Evolutionary conservation across 2,113 vertebrate species (phyloP).

Genomic region (Daphoenositta chrysoptera): DNA sequence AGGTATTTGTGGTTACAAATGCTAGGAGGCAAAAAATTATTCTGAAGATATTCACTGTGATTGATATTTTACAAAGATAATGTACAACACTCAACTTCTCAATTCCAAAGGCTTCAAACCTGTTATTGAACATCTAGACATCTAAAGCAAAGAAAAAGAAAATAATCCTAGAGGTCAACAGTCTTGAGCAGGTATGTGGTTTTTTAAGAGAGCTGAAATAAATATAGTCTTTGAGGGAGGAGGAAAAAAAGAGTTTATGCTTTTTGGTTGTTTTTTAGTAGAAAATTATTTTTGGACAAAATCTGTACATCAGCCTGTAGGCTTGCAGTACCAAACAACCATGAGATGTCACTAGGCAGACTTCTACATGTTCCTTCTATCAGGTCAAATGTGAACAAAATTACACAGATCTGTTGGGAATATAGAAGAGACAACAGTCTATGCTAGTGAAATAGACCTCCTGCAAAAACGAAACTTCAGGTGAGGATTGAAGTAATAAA

Average conservation of each 20-base stretch:
- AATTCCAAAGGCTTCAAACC: neutral
- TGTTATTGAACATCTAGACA: neutral
- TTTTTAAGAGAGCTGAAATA: neutral
- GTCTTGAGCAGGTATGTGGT: neutral
- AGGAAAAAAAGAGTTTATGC: neutral
- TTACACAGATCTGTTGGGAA: neutral
- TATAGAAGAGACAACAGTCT: neutral
- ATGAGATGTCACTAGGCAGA: neutral
- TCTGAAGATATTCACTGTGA: neutral
- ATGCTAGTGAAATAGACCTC: neutral
- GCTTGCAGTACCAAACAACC: neutral
- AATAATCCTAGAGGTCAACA: neutral
- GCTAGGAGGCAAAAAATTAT: neutral
- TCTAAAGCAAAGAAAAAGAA: neutral
- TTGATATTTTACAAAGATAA: neutral
- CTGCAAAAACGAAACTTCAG: neutral
- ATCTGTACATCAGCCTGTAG: neutral
- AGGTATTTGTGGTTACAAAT: neutral
- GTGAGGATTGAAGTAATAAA: neutral
- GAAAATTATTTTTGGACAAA: neutral
- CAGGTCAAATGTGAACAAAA: neutral
- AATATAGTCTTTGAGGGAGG: neutral
- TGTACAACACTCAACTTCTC: neutral
- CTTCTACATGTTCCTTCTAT: neutral
- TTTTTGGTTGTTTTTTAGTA: fast-evolving